A percentile compares a stretch with the other conserved stretches of the same genome.
Conservation (phyloP, 1,140 invertebrate species). For the Leptestheria dahalacensis region DNA sequence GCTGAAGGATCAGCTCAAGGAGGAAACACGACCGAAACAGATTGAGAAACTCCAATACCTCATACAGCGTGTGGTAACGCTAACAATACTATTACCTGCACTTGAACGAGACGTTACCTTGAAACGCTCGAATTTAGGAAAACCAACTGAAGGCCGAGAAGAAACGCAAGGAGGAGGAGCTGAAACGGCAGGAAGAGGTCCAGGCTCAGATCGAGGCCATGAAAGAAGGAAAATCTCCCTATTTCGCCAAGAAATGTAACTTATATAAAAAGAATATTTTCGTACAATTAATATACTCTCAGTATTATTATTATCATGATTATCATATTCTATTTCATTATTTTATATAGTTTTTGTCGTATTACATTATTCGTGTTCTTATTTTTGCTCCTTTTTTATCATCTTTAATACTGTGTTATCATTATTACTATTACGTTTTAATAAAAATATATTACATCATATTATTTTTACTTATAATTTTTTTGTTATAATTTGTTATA, state of each 20-base stretch:
- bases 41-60: slow-evolving; percentile 49
- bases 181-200: slow-evolving; percentile 38
- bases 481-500: slow-evolving; percentile 16
- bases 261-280: slow-evolving; percentile 20
- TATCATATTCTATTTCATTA: no score
- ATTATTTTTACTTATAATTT: slow-evolving; percentile 4
- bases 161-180: slow-evolving; percentile 36
- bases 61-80: slow-evolving; percentile 45
- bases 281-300: no score
- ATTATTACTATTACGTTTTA: no score
- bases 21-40: slow-evolving; percentile 40
- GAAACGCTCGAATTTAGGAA: slow-evolving; percentile 27
- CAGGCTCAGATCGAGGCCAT: slow-evolving; percentile 39
- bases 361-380: no score
- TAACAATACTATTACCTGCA: background rate
- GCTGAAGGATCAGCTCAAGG: slow-evolving; percentile 43
- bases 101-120: background rate
- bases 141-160: slow-evolving; percentile 48
- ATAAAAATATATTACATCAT: background rate
- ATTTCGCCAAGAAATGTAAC: slow-evolving; percentile 67
- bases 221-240: slow-evolving; percentile 45
- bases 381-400: no score
- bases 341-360: no score
- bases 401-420: no score
- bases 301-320: no score